These are phyloP conservation scores for Diceros bicornis DNA, from an alignment of 2,797 vertebrate genomes.

Conservation along the genomic window DNA sequence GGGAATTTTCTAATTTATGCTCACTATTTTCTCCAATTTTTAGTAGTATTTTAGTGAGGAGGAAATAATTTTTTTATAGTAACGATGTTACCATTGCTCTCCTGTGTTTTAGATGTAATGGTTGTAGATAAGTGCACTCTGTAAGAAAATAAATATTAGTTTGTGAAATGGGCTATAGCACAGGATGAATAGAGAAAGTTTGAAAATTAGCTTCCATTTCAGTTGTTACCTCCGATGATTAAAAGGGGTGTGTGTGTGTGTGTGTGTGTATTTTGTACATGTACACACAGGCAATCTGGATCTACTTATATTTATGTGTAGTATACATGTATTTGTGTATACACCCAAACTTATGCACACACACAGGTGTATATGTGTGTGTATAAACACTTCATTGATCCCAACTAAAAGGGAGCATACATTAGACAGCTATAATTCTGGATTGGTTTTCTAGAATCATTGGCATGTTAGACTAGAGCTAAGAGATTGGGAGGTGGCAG, in stretches of 20 bases:
- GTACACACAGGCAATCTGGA: background rate
- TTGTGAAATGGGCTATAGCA: background rate
- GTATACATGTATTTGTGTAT: background rate
- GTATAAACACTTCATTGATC: background rate
- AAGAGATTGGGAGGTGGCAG: background rate
- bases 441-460: background rate
- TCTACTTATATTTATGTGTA: background rate
- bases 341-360: background rate
- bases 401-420: background rate
- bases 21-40: slow-evolving; percentile 34
- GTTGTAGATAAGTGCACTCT: background rate
- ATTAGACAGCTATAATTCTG: background rate
- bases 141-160: background rate
- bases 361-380: background rate
- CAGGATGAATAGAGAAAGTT: background rate
- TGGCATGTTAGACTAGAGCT: background rate
- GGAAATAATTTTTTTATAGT: background rate
- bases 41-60: slow-evolving; percentile 4
- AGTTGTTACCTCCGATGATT: background rate
- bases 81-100: background rate
- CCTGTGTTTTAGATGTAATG: background rate
- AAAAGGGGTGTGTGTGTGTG: background rate
- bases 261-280: background rate
- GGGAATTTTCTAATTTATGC: background rate
- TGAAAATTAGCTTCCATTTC: slow-evolving; percentile 9